Conservation (phyloP, 2,113 vertebrate genomes). For the Muscicapa adusta region DNA sequence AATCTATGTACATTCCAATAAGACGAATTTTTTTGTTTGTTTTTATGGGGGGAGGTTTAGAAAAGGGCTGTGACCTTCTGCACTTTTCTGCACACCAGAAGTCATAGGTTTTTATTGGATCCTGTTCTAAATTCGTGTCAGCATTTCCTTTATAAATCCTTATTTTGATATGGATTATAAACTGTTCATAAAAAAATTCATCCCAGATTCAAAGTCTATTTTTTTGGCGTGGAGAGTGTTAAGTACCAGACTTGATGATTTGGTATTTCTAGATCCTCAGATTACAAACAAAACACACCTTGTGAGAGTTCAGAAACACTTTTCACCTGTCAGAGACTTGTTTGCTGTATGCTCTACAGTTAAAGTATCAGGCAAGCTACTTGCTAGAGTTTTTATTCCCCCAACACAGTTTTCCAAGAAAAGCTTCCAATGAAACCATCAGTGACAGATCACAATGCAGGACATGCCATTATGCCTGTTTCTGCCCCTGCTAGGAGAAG, state of each 20-base stretch:
- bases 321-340: not conserved
- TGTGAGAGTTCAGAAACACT: not conserved
- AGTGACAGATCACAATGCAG: not conserved
- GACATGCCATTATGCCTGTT: not conserved
- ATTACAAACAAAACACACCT: slow-evolving; percentile 2
- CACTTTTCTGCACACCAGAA: not conserved
- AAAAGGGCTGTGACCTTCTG: not conserved
- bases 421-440: slow-evolving; percentile 17
- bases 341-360: not conserved
- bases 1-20: not conserved
- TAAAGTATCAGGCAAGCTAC: not conserved
- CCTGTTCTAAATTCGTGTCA: slow-evolving; percentile 11
- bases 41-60: not conserved
- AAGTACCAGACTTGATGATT: not conserved
- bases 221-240: not conserved
- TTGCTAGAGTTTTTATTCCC: not conserved
- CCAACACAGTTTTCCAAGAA: not conserved
- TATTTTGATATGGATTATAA: slow-evolving; percentile 46
- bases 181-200: not conserved
- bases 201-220: not conserved
- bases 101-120: slow-evolving; percentile 1
- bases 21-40: not conserved
- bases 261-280: slow-evolving; percentile 15
- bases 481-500: not conserved
- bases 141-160: slow-evolving; percentile 19